Evolutionary conservation across 2,797 vertebrate species (phyloP), one percentile per base, ranked within the genome.

Genomic region (Melanotaenia boesemani): DNA sequence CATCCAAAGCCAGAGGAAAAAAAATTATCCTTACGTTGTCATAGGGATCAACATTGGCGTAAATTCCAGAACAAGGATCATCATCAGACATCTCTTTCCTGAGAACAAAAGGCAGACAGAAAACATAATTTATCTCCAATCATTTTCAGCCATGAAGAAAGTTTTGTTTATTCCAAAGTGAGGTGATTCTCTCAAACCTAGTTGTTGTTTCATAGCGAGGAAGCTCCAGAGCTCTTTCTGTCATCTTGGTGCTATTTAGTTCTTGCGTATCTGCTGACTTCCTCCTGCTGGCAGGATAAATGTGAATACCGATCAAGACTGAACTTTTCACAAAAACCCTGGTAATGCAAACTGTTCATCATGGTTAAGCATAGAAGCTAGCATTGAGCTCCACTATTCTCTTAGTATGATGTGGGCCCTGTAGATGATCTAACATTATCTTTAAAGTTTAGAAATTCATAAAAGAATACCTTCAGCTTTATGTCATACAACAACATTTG

Each of bases 11-110:
- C 22, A 28, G 12, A 73, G 24, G 34, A 62, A 32, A 55, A 54
- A 52, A 67, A 54, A 83, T 46, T 70, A 93, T 94, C 86, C 73
- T 63, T n/a, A 67, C 24, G 71, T 94, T 94, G 16, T 75, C 83
- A 65, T 91, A 91, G 0, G 86, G 12, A 48, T 61, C 60, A 34
- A 86, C 55, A 59, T 39, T 63, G 28, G 2, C 1, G 10, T 81
- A 57, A n/a, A n/a, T 30, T 0, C 24, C 52, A 34, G 67, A 7
- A 41, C 0, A 46, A 10, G 46, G 1, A 0, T 0, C 10, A 55
- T 76, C 75, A 26, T 60, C 26, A 16, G 6, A 18, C 9, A 0
- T 44, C 5, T 3, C 20, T 75, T 80, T 82, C 26, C 91, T 93
- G 69, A 2, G 50, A 60, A 55, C 41, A 74, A 15, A 72, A 54